Base-by-base conservation (phyloP, 2,113 vertebrate genomes). In the Oreochromis aureus region DNA sequence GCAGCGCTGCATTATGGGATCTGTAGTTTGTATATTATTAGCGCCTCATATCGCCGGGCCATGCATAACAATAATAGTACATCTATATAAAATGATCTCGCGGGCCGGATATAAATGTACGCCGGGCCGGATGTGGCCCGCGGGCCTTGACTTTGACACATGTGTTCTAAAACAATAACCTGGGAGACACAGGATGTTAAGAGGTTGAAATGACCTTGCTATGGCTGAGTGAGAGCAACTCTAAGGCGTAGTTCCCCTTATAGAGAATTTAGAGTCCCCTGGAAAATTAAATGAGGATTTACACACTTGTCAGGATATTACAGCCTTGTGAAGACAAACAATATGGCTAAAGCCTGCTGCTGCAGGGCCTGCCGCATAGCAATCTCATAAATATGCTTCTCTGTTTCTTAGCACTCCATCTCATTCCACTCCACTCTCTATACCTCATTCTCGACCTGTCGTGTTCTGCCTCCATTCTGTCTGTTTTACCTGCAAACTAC, bases 241-340 rank as follows among this genome's bases (percentile, higher is more conserved):
- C 22, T 48, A 48, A 76, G 24, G 44, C n/a, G 6, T 7, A 53
- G 32, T 66, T 53, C 16, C 24, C 10, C 71, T 8, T 61, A 66
- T 41, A 80, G 73, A 86, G 10, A 86, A 66, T 32, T 66, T 66
- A 54, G 34, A 32, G 56, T 76, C 66, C 39, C 44, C 7, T 10
- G 41, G 24, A 69, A 87, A 86, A 91, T 94, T 90, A 92, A 91
- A 89, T 59, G 51, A 51, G 71, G 63, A 92, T 91, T 91, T 92
- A 91, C 85, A 56, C 51, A 78, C 66, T 86, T 85, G 87, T 89
- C 86, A 73, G 36, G 73, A 81, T 87, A 86, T 86, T 85, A 71
- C 44, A 69, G 56, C 84, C 6, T 44, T 30, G n/a, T 32, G 86
- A 19, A 81, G 53, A 86, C 44, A 86, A 86, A 91, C 80, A 87